Evolutionary conservation across 2,797 vertebrate genomes (phyloP).

Genomic region (Sciurus carolinensis): DNA sequence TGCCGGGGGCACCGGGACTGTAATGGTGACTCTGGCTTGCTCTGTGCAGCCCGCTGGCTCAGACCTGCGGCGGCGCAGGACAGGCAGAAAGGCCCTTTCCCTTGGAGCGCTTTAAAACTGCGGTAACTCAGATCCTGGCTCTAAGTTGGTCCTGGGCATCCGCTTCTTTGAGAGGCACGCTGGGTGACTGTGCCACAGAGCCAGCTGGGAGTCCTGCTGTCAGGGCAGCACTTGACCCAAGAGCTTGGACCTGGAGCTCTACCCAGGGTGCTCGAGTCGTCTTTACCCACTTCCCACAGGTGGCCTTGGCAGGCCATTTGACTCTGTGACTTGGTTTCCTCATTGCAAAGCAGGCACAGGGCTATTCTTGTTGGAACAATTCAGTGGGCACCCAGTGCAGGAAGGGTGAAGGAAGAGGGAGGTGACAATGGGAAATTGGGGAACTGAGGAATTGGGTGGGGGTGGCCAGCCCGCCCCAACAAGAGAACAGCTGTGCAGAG

Average conservation of each 20-base stretch:
- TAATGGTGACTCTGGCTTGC: background rate
- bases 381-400: background rate
- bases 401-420: background rate
- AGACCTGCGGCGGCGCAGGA: background rate
- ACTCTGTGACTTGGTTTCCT: slow-evolving; percentile 1
- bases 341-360: background rate
- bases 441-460: background rate
- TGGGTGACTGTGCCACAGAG: background rate
- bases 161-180: too few species aligned
- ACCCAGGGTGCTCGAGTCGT: background rate
- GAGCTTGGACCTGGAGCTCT: background rate
- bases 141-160: background rate
- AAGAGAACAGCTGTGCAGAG: background rate
- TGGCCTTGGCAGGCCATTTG: background rate
- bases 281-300: background rate
- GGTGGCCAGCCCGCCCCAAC: background rate
- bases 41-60: background rate
- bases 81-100: background rate
- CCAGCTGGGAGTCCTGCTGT: accelerated
- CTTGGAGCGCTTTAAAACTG: background rate
- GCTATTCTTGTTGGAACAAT: background rate
- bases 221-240: background rate
- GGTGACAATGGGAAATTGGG: background rate
- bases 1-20: too few species aligned
- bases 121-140: background rate